A percentile compares a stretch with the other conserved stretches of the same genome.
Evolutionary conservation across 2,113 vertebrate genomes (phyloP).

Genomic region (Capricornis sumatraensis): DNA sequence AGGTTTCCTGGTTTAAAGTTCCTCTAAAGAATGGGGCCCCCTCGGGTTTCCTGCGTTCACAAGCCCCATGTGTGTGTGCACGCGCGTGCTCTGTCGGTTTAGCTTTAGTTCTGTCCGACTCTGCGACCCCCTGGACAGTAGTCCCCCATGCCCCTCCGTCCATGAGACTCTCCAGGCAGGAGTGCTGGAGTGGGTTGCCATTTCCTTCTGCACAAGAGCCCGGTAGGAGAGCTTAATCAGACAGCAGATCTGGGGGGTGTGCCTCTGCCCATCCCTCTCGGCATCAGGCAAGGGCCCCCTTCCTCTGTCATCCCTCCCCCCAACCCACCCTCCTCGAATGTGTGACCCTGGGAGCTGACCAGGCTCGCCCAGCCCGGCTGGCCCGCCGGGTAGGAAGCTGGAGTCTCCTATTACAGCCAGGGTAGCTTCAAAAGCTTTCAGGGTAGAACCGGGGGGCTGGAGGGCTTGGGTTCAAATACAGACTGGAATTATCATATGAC

Average conservation of each 20-base stretch:
- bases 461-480: not conserved
- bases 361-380: not conserved
- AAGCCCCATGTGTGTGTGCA: not conserved
- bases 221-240: not conserved
- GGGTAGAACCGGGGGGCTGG: not conserved
- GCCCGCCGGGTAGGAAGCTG: not conserved
- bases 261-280: not conserved
- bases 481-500: not conserved
- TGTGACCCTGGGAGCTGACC: not conserved
- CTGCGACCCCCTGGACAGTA: not conserved
- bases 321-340: accelerated
- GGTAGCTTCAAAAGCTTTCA: too few species aligned
- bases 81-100: not conserved
- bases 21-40: accelerated
- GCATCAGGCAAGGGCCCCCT: not conserved
- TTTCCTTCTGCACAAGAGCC: not conserved
- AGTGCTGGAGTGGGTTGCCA: not conserved
- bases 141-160: not conserved
- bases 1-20: not conserved
- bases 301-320: not conserved
- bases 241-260: too few species aligned
- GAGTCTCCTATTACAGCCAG: not conserved
- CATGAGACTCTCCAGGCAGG: not conserved
- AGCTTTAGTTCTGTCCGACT: not conserved
- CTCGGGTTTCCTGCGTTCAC: not conserved